Conservation (phyloP, 2,888 invertebrate genomes). For the Drosophila multiciliata region DNA sequence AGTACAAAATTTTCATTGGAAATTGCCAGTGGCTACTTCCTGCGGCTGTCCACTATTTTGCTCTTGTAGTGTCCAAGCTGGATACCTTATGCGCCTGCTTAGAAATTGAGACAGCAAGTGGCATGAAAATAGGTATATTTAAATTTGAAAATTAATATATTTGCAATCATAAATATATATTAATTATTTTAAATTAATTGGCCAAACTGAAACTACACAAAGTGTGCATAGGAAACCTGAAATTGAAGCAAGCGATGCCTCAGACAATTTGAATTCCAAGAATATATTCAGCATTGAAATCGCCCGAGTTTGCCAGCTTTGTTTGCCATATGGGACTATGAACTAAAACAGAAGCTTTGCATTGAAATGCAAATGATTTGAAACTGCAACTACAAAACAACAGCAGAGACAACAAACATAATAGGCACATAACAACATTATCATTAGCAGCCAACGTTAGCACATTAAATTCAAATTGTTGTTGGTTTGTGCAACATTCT, state of each 20-base stretch:
- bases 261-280: background rate
- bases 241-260: background rate
- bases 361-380: constrained; percentile 66
- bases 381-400: constrained; percentile 1
- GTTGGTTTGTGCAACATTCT: constrained; percentile 16
- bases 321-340: constrained; percentile 2
- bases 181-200: background rate
- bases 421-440: constrained; percentile 73
- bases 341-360: constrained; percentile 7
- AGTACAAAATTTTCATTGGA: constrained; percentile 59
- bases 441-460: constrained; percentile 61
- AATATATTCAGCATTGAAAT: constrained; percentile 4
- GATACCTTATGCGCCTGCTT: background rate
- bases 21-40: constrained; percentile 55
- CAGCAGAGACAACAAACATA: constrained; percentile 49
- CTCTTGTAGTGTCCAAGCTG: constrained; percentile 4
- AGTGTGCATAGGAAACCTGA: too few species aligned
- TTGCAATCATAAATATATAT: background rate
- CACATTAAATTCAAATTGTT: constrained; percentile 68
- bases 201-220: background rate
- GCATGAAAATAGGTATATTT: background rate
- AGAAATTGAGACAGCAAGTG: constrained; percentile 14
- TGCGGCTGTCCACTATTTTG: constrained; percentile 3
- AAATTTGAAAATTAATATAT: background rate
- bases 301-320: constrained; percentile 4